These are phyloP conservation scores for Potamilus streckersoni DNA, from an alignment of 1,140 invertebrate genomes.

Conservation along the genomic window DNA sequence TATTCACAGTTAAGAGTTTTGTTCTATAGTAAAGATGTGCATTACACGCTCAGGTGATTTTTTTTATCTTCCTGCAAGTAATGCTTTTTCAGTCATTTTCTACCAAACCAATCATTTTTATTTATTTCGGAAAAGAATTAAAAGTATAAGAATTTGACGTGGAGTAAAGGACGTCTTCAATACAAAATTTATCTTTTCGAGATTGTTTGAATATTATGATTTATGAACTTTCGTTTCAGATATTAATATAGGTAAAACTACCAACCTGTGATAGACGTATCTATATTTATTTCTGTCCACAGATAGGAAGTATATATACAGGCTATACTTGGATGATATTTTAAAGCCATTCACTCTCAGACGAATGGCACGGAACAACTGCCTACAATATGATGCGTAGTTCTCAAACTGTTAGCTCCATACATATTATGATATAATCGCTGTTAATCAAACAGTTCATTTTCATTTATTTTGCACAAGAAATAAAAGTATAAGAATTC, in stretches of 20 bases:
- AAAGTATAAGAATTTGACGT: background rate
- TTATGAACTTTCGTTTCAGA: background rate
- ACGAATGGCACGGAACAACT: constrained; percentile 55
- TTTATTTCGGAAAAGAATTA: background rate
- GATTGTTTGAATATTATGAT: background rate
- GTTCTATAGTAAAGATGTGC: too few species aligned
- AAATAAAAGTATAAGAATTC: background rate
- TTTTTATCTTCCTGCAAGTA: too few species aligned
- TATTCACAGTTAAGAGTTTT: too few species aligned
- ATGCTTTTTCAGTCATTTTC: too few species aligned
- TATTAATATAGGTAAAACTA: background rate
- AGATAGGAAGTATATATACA: constrained; percentile 49
- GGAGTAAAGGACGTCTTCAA: background rate
- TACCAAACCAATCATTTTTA: too few species aligned
- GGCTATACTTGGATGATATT: constrained; percentile 31
- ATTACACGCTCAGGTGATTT: too few species aligned
- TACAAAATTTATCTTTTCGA: background rate
- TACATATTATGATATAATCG: too few species aligned
- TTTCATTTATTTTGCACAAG: background rate
- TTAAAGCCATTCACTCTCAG: constrained; percentile 47
- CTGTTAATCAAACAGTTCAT: too few species aligned
- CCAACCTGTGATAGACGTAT: constrained; percentile 59
- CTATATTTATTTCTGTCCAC: constrained; percentile 54
- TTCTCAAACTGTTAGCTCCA: too few species aligned
- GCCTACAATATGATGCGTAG: constrained; percentile 29